These are phyloP conservation scores for Acrossocheilus wenchowensis DNA, from an alignment of 2,797 vertebrate genomes.

Conservation along the genomic window DNA sequence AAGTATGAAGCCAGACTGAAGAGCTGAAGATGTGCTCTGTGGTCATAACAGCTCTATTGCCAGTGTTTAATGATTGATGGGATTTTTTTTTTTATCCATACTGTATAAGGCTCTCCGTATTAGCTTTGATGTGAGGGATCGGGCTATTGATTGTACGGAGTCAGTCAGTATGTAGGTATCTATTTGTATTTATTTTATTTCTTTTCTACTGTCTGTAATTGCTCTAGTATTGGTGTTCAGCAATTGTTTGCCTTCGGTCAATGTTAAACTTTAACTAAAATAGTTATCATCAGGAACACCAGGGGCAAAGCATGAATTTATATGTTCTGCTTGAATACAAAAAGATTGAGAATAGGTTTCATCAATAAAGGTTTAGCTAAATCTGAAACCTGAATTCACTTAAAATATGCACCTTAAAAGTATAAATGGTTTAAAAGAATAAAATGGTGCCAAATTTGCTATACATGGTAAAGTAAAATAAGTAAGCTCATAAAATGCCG, in stretches of 20 bases:
- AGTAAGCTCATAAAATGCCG: background rate
- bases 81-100: slow-evolving; percentile 25
- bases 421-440: slow-evolving; percentile 5
- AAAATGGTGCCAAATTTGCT: background rate
- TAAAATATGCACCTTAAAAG: slow-evolving; percentile 1
- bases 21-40: slow-evolving; percentile 14
- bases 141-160: slow-evolving; percentile 19
- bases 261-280: slow-evolving; percentile 60
- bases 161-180: slow-evolving; percentile 53
- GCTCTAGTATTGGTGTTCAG: slow-evolving; percentile 56
- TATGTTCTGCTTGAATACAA: slow-evolving; percentile 31
- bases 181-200: slow-evolving; percentile 51
- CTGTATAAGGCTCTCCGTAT: slow-evolving; percentile 37
- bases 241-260: slow-evolving; percentile 66
- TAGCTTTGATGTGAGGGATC: slow-evolving; percentile 39
- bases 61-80: slow-evolving; percentile 40
- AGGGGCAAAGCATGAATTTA: slow-evolving; percentile 46
- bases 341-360: background rate
- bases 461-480: background rate
- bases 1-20: slow-evolving; percentile 5
- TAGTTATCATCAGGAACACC: slow-evolving; percentile 60
- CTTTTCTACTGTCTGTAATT: slow-evolving; percentile 68
- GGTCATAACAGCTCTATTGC: slow-evolving; percentile 34
- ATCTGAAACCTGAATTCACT: background rate
- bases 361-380: background rate